Base-by-base conservation (phyloP, 2,888 invertebrate genomes). In the Epirrhoe tristata region DNA sequence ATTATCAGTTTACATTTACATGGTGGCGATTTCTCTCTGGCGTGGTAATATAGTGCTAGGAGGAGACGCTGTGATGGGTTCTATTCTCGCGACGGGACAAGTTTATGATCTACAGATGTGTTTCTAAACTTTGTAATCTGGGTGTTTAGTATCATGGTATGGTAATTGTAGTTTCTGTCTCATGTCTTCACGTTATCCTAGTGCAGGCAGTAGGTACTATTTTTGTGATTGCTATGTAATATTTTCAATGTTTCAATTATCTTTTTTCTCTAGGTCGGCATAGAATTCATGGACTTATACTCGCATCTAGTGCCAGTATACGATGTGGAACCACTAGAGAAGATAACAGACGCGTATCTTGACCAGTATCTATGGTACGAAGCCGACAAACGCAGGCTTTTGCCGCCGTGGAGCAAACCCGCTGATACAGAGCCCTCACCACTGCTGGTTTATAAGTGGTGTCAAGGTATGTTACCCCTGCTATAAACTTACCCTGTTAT, bases 281-380 rank as follows among this genome's bases (percentile, higher is more conserved):
- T 99, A 81, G 99, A 99, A 89, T 99, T 99, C 89, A 99, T 99
- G 99, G 99, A 99, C 87, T 94, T 99, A 63, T 99, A 99, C 94
- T 99, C 99, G 68, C 99, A 99, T 84, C 91, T 99, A 70, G 98
- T 99, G 71, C 99, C 99, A 0, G 99, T 99, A 0, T 99, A 99
- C 86, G 99, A 99, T 86, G 99, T 99, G 51, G 99, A 99, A 82
- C 99, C 99, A 0, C 92, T 99, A 63, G 99, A 99, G 90, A 99
- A 99, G 93, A 99, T 99, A 71, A 99, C 99, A 0, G 99, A 99
- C 85, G 99, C 99, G 0, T 99, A 99, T 90, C 93, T 99, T 64
- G 99, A 99, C 93, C 99, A 99, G 90, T 99, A 99, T 90, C 93
- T 99, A 58, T 99, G 99, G 99, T 98, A 98, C 84, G 99, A 99